Percentiles rank a stretch among this genome's conserved stretches.
These are phyloP conservation scores for Serilophus lunatus DNA, from an alignment of 2,113 vertebrate species.

Conservation along the genomic window DNA sequence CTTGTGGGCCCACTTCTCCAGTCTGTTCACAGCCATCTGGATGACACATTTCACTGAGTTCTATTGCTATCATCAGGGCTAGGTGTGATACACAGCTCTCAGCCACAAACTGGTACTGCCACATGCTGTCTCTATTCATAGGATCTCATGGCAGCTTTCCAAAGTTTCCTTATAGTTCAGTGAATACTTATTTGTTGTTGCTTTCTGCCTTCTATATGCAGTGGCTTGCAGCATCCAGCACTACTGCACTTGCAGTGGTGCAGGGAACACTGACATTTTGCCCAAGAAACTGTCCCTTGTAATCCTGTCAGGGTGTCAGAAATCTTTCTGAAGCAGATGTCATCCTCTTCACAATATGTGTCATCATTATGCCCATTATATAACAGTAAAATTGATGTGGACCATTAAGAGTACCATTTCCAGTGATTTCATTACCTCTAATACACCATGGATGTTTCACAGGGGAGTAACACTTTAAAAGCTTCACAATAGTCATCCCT, in stretches of 20 bases:
- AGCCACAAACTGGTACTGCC: not conserved
- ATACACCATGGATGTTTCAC: too few relatives aligned
- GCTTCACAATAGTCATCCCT: too few relatives aligned
- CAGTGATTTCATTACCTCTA: not conserved
- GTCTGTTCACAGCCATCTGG: not conserved
- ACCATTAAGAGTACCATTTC: not conserved
- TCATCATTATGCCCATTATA: not conserved
- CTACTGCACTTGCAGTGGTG: not conserved
- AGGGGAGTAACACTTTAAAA: too few relatives aligned
- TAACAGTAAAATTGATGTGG: not conserved
- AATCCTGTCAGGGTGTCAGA: not conserved
- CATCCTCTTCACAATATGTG: not conserved
- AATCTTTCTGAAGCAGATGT: not conserved
- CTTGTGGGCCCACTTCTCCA: not conserved
- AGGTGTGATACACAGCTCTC: not conserved
- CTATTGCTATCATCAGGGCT: not conserved
- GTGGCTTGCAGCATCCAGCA: not conserved
- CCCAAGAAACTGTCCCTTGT: not conserved
- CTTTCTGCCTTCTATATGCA: not conserved
- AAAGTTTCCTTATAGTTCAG: not conserved
- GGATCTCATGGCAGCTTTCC: not conserved
- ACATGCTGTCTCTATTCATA: not conserved
- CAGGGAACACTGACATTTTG: not conserved
- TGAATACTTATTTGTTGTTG: not conserved
- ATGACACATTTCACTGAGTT: not conserved